Base-by-base conservation (phyloP, 2,888 invertebrate genomes). In the Chrysina gloriosa region DNA sequence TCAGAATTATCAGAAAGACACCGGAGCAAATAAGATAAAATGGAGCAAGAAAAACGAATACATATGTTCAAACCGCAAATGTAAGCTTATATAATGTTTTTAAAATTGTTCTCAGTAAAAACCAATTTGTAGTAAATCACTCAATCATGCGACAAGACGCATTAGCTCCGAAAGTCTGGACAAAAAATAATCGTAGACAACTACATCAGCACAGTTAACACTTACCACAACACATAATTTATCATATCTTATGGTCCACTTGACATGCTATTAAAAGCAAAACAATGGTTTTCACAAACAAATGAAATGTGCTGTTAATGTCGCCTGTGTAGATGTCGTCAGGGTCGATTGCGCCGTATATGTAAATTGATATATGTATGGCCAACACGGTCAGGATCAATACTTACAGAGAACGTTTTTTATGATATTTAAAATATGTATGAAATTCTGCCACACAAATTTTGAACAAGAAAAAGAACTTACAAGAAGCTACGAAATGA, bases 41-140 rank as follows among this genome's bases (percentile, higher is more conserved):
- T n/a, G n/a, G n/a, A n/a, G 39, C n/a, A 39, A 39, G 39, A 39
- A 39, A 39, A 7, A 39, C 5, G 16, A 4, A 39, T 14, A 7
- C 9, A 39, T 39, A 7, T 39, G 11, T n/a, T 31, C n/a, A 16
- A 16, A 61, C 58, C 29, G 19, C 42, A 61, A 42, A 42, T 9
- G 14, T 7, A 7, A 9, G n/a, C 14, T 45, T 16, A 4, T 25
- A 39, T 14, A 14, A 16, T n/a, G 19, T 61, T 16, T 9, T 3
- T 14, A 16, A 16, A 42, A 61, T 27, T 16, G 42, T 27, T 27
- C 42, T 31, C 9, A 16, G 3, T 25, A n/a, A 29, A 61, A 61
- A 42, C 14, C 27, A 61, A 45, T 61, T 61, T 61, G 58, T 42
- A 61, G 58, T 61, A 61, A 61, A 61, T 61, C 58, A 42, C 29